Percentiles rank a stretch among this genome's conserved stretches.
phyloP scores from a whole-genome alignment of 2,888 invertebrate species.

The Drosophila borborema region DNA sequence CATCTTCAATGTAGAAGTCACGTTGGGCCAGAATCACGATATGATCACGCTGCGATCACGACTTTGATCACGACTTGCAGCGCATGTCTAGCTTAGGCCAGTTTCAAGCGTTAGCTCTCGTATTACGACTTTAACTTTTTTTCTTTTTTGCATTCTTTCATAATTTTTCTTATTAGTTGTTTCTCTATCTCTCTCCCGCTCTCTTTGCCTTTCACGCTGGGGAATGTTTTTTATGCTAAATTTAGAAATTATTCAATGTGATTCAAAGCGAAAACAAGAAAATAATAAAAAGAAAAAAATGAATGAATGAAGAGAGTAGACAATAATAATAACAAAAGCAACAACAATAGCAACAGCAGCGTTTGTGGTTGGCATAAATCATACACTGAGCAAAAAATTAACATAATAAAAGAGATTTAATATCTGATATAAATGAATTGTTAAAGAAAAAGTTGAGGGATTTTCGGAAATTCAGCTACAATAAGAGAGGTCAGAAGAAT shows the following conservation, averaged over 20 bases:
- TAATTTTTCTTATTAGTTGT: slow-evolving; percentile 10
- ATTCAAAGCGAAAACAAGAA: slow-evolving; percentile 48
- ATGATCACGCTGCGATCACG: slow-evolving; percentile 12
- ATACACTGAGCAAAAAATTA: slow-evolving; percentile 40
- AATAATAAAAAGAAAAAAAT: slow-evolving; percentile 23
- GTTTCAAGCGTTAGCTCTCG: slow-evolving; percentile 8
- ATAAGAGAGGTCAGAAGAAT: not conserved
- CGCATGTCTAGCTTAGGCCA: slow-evolving; percentile 10
- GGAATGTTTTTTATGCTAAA: slow-evolving; percentile 70
- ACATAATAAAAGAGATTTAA: not conserved
- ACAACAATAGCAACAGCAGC: slow-evolving; percentile 19
- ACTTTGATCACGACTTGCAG: slow-evolving; percentile 13
- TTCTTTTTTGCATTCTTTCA: slow-evolving; percentile 36
- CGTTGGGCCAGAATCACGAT: slow-evolving; percentile 29
- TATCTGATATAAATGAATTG: not conserved
- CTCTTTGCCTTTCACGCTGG: slow-evolving; percentile 39
- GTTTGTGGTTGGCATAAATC: slow-evolving; percentile 15
- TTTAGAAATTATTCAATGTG: slow-evolving; percentile 77
- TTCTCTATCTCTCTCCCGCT: slow-evolving; percentile 17
- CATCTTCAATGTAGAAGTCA: slow-evolving; percentile 19
- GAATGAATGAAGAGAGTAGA: slow-evolving; percentile 50
- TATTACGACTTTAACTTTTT: slow-evolving; percentile 24
- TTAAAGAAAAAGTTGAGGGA: not conserved
- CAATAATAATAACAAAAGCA: slow-evolving; percentile 6
- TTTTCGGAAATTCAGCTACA: not conserved